Conservation (phyloP, 2,113 vertebrate genomes). For the Saiga tatarica region DNA sequence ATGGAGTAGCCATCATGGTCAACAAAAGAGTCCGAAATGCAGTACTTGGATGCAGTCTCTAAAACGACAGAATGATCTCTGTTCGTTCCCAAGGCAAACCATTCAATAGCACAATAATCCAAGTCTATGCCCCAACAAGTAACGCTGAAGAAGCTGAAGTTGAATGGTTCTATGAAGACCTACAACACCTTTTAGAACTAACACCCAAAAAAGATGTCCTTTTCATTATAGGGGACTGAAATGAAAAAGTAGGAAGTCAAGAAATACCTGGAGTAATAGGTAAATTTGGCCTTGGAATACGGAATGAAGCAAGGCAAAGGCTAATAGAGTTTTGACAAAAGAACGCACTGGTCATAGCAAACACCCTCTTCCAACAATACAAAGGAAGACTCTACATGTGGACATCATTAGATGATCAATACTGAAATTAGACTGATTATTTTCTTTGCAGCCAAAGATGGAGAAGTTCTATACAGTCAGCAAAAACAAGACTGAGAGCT, state of each 20-base stretch:
- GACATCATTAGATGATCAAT: background rate
- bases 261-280: background rate
- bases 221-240: background rate
- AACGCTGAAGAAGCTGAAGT: background rate
- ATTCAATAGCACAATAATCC: background rate
- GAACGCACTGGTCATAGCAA: background rate
- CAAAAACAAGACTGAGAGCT: background rate
- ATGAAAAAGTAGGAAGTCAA: background rate
- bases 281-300: background rate
- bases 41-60: background rate
- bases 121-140: background rate
- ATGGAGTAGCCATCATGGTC: background rate
- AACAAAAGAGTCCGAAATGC: background rate
- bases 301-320: background rate
- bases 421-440: background rate
- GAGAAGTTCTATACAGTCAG: background rate
- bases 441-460: background rate
- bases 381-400: background rate
- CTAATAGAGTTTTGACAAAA: background rate
- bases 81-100: background rate
- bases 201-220: background rate
- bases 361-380: background rate
- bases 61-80: background rate
- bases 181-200: background rate
- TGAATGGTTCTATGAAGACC: background rate